Base-by-base conservation (phyloP, 2,113 vertebrate species). In the Furnarius figulus region DNA sequence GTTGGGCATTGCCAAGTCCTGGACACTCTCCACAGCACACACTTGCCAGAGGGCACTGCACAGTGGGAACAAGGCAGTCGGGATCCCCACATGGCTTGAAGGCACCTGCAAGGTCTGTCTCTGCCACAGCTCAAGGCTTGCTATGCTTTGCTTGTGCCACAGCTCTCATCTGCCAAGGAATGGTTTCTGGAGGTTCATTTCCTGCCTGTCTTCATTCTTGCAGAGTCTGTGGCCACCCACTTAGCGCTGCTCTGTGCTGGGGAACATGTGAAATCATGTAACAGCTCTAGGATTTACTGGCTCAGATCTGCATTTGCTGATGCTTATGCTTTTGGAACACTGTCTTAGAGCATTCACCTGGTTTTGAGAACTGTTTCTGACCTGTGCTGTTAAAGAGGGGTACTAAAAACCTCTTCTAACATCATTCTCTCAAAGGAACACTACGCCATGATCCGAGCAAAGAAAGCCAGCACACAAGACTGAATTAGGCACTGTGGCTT, bases 1-100 rank as follows among this genome's bases (percentile, higher is more conserved):
- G 2, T 0, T 1, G 49, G 42, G n/a, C 42, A 63, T 1, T 1
- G 0, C 6, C 14, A 17, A 31, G 19, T 6, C 14, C 55, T 31
- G 59, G 44, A 6, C 18, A 19, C 0, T 1, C 8, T 24, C 22
- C 4, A 30, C 35, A 30, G 27, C 31, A 11, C 11, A 1, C 0
- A 1, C 30, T 62, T 47, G 28, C 44, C 70, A 72, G 70, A 0
- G 1, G 13, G 66, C 12, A 2, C 84, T 2, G 27, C 0, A 1
- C 13, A 20, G 20, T 0, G 12, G 31, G 44, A 77, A 10, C 28
- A 15, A 12, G 27, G 42, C n/a, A 8, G 10, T 49, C 0, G 0
- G 25, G 31, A 58, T 24, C n/a, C 22, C 39, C 33, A 8, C 1
- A 0, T 0, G 16, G 55, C 42, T 37, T 5, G 19, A 2, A 56